phyloP scores from a whole-genome alignment of 1,140 invertebrate genomes.

The Diachasma alloeum region DNA sequence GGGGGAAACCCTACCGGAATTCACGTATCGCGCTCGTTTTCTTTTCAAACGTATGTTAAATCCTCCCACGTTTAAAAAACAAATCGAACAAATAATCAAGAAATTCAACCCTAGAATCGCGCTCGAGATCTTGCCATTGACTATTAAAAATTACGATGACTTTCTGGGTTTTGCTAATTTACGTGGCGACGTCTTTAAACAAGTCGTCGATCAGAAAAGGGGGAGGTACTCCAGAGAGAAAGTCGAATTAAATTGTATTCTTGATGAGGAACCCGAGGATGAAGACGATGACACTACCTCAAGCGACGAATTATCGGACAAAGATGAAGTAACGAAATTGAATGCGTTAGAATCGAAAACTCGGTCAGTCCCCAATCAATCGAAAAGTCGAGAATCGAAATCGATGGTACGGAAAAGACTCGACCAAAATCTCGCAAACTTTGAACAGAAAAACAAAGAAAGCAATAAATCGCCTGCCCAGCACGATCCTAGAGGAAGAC shows the following conservation, averaged over 20 bases:
- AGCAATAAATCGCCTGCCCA: too few species aligned
- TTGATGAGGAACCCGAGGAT: not conserved
- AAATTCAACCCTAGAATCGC: slow-evolving; percentile 25
- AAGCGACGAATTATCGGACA: not conserved
- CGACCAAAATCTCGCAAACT: too few species aligned
- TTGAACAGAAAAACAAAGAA: too few species aligned
- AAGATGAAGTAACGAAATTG: not conserved
- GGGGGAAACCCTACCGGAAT: slow-evolving; percentile 25
- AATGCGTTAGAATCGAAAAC: not conserved
- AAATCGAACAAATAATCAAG: slow-evolving; percentile 21
- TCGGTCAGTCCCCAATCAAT: not conserved
- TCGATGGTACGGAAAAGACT: too few species aligned
- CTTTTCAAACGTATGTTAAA: slow-evolving; percentile 23
- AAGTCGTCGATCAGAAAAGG: not conserved
- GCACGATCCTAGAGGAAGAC: too few species aligned
- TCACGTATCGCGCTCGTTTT: slow-evolving; percentile 21
- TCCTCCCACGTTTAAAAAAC: slow-evolving; percentile 21
- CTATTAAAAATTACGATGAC: slow-evolving; percentile 12
- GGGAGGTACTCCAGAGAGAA: not conserved
- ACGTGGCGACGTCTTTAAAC: slow-evolving; percentile 16
- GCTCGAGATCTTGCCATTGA: slow-evolving; percentile 4
- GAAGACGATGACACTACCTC: not conserved
- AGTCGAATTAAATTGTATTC: not conserved
- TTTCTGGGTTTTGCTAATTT: slow-evolving; percentile 13
- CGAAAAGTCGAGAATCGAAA: not conserved